Evolutionary conservation across 2,113 vertebrate genomes (phyloP).

Genomic region (Salminus brasiliensis): DNA sequence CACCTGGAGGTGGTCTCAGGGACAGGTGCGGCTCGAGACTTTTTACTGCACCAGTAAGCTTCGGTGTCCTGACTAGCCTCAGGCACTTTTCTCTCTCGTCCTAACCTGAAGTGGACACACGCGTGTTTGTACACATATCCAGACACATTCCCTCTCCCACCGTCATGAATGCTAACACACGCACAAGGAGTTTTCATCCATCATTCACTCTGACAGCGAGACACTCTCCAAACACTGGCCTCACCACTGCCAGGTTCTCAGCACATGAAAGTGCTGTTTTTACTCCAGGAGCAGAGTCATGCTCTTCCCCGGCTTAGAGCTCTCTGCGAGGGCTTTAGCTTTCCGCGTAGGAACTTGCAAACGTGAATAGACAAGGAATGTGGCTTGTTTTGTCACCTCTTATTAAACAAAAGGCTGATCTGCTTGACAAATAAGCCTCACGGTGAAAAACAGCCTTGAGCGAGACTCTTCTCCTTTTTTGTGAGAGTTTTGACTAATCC

Average conservation of each 20-base stretch:
- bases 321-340: conserved; percentile 18
- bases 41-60: conserved; percentile 23
- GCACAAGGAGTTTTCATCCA: conserved; percentile 23
- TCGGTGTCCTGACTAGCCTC: conserved; percentile 27
- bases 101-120: conserved; percentile 10
- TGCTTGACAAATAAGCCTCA: conserved; percentile 25
- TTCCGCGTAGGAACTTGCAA: background rate
- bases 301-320: conserved; percentile 19
- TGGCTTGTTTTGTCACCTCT: conserved; percentile 20
- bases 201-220: conserved; percentile 27
- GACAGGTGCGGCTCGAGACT: conserved; percentile 6
- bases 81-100: background rate
- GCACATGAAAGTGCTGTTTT: conserved; percentile 42
- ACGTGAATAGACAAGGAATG: conserved; percentile 31
- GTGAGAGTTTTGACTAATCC: conserved; percentile 35
- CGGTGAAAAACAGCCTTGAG: conserved; percentile 19
- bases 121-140: background rate
- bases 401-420: conserved; percentile 37
- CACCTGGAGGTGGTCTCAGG: conserved; percentile 21
- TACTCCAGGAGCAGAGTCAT: conserved; percentile 20
- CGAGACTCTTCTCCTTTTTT: background rate
- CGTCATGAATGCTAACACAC: conserved; percentile 2
- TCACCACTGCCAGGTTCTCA: conserved; percentile 10
- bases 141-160: background rate
- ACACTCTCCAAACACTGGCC: conserved; percentile 33